A percentile compares a stretch with the other conserved stretches of the same genome.
These are phyloP conservation scores for Erebia epiphron DNA, from an alignment of 2,888 invertebrate genomes.

Conservation along the genomic window DNA sequence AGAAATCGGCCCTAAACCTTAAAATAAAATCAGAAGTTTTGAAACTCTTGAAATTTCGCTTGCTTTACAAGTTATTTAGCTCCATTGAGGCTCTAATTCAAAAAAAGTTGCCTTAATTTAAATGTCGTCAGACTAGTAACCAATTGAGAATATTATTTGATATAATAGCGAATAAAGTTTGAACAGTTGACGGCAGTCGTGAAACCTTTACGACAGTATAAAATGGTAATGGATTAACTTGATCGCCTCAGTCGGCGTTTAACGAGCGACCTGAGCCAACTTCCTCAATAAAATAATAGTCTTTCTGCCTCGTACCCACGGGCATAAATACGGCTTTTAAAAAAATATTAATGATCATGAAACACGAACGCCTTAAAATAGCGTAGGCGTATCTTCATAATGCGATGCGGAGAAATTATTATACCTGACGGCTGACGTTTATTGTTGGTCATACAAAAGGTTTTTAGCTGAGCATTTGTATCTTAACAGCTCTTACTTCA, in stretches of 20 bases:
- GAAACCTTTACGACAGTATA: constrained; percentile 78
- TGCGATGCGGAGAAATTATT: constrained; percentile 29
- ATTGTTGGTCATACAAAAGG: constrained; percentile 21
- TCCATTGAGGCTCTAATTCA: background rate
- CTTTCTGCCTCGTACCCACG: constrained; percentile 48
- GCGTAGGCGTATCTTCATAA: constrained; percentile 37
- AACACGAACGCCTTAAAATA: constrained; percentile 41
- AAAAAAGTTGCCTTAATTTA: background rate
- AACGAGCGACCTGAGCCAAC: constrained; percentile 71
- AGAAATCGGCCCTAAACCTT: too few relatives aligned
- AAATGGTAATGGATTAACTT: constrained; percentile 78
- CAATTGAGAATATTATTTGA: constrained; percentile 42
- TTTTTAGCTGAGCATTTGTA: constrained; percentile 14
- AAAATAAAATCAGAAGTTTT: background rate
- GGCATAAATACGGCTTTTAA: constrained; percentile 44
- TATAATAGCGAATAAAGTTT: constrained; percentile 55
- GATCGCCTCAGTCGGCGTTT: constrained; percentile 69
- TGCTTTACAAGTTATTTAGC: background rate
- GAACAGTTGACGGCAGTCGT: constrained; percentile 67
- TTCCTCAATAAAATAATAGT: constrained; percentile 80
- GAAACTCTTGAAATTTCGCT: background rate
- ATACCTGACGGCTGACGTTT: constrained; percentile 20
- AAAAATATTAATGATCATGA: constrained; percentile 44
- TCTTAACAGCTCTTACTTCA: background rate
- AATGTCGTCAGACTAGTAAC: constrained; percentile 25